A percentile compares a stretch with the other conserved stretches of the same genome.
Conservation (phyloP, 2,888 invertebrate genomes). For the Drosophila imparisetae region DNA sequence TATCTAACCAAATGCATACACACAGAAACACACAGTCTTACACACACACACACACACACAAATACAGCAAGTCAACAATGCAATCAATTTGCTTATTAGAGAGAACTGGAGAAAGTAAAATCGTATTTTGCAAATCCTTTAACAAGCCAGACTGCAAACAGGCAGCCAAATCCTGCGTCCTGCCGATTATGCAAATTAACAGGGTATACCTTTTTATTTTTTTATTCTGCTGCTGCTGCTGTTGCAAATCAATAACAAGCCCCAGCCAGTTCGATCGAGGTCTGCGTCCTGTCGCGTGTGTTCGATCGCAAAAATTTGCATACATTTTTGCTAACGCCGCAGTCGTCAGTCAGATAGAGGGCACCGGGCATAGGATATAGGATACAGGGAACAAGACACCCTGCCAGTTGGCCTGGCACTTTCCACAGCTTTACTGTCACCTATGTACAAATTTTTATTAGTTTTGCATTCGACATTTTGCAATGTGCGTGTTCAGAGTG, state of each 20-base stretch:
- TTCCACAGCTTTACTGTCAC: constrained; percentile 55
- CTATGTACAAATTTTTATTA: constrained; percentile 72
- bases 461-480: constrained; percentile 63
- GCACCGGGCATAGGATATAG: background rate
- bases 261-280: constrained; percentile 47
- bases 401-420: constrained; percentile 14
- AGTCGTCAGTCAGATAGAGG: constrained; percentile 16
- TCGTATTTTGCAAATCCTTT: constrained; percentile 70
- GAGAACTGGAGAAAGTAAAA: constrained; percentile 57
- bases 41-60: constrained; percentile 18
- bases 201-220: constrained; percentile 35
- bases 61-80: constrained; percentile 67
- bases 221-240: constrained; percentile 3
- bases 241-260: constrained; percentile 63
- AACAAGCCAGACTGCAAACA: constrained; percentile 62
- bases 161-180: constrained; percentile 40
- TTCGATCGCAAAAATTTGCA: constrained; percentile 65
- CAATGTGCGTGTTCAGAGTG: constrained; percentile 46
- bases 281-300: constrained; percentile 20
- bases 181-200: constrained; percentile 74
- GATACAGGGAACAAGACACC: constrained; percentile 22
- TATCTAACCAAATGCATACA: constrained; percentile 63
- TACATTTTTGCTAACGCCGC: constrained; percentile 55
- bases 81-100: constrained; percentile 66
- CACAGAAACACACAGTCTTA: constrained; percentile 29